phyloP scores from a whole-genome alignment of 2,797 vertebrate genomes.

The Molossus alvarezi region DNA sequence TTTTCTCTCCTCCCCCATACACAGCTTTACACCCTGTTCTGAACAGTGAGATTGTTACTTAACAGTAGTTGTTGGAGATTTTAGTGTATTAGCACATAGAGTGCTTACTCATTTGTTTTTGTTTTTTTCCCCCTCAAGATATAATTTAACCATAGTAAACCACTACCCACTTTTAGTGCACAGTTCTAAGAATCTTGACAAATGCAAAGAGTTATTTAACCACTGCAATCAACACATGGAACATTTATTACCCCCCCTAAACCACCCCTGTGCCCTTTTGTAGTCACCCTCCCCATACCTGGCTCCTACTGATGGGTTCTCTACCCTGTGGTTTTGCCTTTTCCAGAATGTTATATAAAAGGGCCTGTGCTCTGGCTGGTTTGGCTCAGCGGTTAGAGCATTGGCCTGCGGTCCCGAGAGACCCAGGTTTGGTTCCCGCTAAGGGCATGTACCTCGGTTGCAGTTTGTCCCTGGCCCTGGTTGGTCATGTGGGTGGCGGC shows the following conservation, averaged over 20 bases:
- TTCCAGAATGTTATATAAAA: background rate
- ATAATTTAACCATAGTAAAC: background rate
- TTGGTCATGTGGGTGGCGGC: too few species aligned
- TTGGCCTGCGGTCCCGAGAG: too few species aligned
- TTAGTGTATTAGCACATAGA: background rate
- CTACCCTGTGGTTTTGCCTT: background rate
- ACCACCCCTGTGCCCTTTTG: background rate
- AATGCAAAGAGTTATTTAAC: background rate
- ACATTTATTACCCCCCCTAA: background rate
- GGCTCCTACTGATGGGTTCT: background rate
- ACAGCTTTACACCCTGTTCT: background rate
- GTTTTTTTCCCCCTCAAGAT: background rate
- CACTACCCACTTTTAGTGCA: background rate
- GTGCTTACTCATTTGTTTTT: background rate
- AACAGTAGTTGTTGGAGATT: constrained; percentile 15
- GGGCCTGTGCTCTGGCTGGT: background rate
- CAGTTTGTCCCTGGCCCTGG: too few species aligned
- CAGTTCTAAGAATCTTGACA: background rate
- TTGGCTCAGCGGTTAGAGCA: too few species aligned
- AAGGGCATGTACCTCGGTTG: too few species aligned
- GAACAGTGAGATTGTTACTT: background rate
- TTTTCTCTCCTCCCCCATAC: background rate
- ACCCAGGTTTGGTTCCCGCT: too few species aligned
- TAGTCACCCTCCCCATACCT: background rate
- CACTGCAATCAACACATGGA: background rate